Base-by-base conservation (phyloP, 2,888 invertebrate genomes). In the Gandaritis pyraliata region DNA sequence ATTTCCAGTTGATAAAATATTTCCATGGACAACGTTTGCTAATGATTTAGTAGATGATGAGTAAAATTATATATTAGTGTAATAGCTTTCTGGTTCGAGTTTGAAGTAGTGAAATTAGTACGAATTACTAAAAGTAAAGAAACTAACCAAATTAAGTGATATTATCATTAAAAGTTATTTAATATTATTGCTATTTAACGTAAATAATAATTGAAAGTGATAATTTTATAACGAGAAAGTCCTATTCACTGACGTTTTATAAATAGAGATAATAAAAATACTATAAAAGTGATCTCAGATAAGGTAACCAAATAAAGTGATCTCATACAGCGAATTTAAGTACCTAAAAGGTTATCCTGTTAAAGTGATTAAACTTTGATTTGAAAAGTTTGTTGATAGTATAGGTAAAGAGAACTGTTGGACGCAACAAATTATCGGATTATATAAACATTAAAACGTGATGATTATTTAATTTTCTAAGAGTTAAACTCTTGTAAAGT, bases 1-100 rank as follows among this genome's bases (percentile, higher is more conserved):
- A 5, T 43, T 52, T 15, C 10, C 52, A 6, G 16, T 52, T 15
- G 52, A 52, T 43, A 52, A 52, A 30, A 30, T 52, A 52, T 11
- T 12, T 11, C 51, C 39, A 1, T 51, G 52, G 43, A 23, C 23
- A 4, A 23, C 23, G 23, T 23, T 23, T 23, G 23, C 23, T 23
- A 23, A 23, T 23, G 23, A 23, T 23, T 23, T 23, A 23, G 23
- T 23, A 23, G 23, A 23, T 23, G 23, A 23, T 23, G 23, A 23
- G 4, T 23, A 23, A 23, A 23, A n/a, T n/a, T n/a, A n/a, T n/a
- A n/a, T n/a, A 23, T 23, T 23, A 23, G 4, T 23, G 23, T 23
- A 23, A 23, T 23, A 3, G 23, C 2, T 4, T 4, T 23, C 23
- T 23, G 23, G 23, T 23, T 23, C 2, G 4, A 3, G 23, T 23